Percentiles rank a stretch among this genome's conserved stretches.
These are phyloP conservation scores for Leptinotarsa defecta DNA, from an alignment of 1,140 invertebrate genomes.

Conservation along the genomic window DNA sequence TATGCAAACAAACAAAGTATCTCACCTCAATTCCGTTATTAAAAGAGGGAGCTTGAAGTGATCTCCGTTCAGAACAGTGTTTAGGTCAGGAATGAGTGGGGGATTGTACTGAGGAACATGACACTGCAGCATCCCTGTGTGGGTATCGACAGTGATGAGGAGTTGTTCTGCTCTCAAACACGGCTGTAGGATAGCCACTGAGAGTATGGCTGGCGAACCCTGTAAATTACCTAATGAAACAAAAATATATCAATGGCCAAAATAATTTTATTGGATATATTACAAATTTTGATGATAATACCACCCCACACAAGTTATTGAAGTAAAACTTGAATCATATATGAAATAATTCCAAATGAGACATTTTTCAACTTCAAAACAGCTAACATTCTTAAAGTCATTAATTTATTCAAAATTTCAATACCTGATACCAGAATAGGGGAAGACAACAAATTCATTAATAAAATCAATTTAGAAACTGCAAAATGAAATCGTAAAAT, in stretches of 20 bases:
- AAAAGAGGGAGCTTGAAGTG: conserved; percentile 69
- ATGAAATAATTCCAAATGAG: no score
- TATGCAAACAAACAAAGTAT: conserved; percentile 30
- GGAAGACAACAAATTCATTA: no score
- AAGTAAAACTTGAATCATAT: no score
- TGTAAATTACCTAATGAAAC: conserved; percentile 63
- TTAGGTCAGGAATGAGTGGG: conserved; percentile 80
- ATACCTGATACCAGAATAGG: no score
- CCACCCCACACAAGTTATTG: no score
- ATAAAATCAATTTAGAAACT: no score
- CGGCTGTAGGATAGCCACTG: conserved; percentile 85
- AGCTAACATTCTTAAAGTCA: no score
- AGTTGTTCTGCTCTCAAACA: conserved; percentile 90
- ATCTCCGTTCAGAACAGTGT: conserved; percentile 79
- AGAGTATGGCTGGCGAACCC: conserved; percentile 89
- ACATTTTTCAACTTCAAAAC: no score
- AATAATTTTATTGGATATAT: not conserved
- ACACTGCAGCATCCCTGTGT: conserved; percentile 88
- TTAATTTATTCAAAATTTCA: not conserved
- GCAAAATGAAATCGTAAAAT: no score
- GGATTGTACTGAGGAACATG: conserved; percentile 90
- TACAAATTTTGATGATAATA: no score
- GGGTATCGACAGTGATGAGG: conserved; percentile 89
- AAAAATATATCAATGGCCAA: not conserved
- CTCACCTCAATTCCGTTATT: conserved; percentile 72